phyloP scores from a whole-genome alignment of 2,113 vertebrate genomes.

The Rhadina sibilatrix region DNA sequence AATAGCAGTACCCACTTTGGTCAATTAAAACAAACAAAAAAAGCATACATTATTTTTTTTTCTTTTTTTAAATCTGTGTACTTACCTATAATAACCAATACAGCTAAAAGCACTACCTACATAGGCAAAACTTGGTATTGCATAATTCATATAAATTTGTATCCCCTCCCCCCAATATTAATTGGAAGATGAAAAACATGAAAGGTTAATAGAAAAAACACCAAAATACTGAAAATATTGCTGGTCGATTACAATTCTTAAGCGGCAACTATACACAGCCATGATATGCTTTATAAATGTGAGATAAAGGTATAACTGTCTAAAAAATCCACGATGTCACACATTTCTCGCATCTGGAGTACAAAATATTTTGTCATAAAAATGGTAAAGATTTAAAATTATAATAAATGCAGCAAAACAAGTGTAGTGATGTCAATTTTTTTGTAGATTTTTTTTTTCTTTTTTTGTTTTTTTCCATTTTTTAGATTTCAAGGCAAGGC shows the following conservation, averaged over 20 bases:
- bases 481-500: conserved; percentile 99
- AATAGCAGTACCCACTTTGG: conserved; percentile 99
- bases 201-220: conserved; percentile 94
- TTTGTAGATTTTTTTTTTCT: conserved; percentile 66
- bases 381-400: conserved; percentile 97
- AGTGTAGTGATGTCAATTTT: conserved; percentile 95
- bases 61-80: conserved; percentile 84
- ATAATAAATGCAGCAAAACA: conserved; percentile 99
- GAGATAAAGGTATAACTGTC: conserved; percentile 97
- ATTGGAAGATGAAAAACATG: conserved; percentile 97
- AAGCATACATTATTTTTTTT: conserved; percentile 79
- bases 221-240: conserved; percentile 98
- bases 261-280: conserved; percentile 99
- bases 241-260: conserved; percentile 99
- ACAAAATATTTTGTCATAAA: conserved; percentile 99
- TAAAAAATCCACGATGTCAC: conserved; percentile 98
- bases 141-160: conserved; percentile 99
- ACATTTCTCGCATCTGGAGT: conserved; percentile 92
- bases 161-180: conserved; percentile 96
- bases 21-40: conserved; percentile 94
- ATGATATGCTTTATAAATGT: conserved; percentile 99
- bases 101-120: conserved; percentile 99
- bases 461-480: conserved; percentile 76
- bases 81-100: conserved; percentile 99
- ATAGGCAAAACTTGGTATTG: conserved; percentile 99